Evolutionary conservation across 2,113 vertebrate species (phyloP).

Genomic region (Sisor rabdophorus): DNA sequence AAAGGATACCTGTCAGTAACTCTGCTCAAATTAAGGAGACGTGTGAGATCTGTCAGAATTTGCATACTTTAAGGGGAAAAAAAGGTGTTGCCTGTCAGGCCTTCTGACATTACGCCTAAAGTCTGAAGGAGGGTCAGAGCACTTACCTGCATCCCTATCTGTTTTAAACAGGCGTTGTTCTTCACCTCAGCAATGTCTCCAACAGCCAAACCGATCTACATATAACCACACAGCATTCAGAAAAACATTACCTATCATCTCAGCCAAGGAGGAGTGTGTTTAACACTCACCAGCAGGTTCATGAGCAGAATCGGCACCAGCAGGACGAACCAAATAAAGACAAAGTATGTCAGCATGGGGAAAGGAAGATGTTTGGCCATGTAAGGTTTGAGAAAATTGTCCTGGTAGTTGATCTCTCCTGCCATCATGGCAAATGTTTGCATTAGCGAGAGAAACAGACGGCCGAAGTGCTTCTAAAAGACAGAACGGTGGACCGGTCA

Average conservation of each 20-base stretch:
- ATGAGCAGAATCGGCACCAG: conserved; percentile 84
- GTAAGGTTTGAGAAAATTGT: conserved; percentile 74
- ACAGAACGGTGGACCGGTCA: not conserved
- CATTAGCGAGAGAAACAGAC: conserved; percentile 72
- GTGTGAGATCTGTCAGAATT: too few relatives aligned
- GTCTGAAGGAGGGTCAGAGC: not conserved
- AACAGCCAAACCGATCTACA: conserved; percentile 83
- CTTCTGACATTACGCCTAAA: not conserved
- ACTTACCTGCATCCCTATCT: conserved; percentile 83
- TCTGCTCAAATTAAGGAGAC: not conserved
- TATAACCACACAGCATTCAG: not conserved
- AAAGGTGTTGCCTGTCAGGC: not conserved
- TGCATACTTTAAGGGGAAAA: not conserved
- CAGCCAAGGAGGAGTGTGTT: not conserved
- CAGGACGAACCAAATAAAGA: conserved; percentile 75
- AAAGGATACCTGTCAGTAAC: not conserved
- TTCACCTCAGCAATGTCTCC: conserved; percentile 85
- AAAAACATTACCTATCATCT: not conserved
- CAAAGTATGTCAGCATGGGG: conserved; percentile 71
- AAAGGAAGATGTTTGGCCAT: conserved; percentile 64
- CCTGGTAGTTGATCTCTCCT: conserved; percentile 80
- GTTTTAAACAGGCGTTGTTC: conserved; percentile 78
- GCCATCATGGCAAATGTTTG: conserved; percentile 87
- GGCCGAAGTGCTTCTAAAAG: conserved; percentile 70
- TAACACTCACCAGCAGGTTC: conserved; percentile 78